Base-by-base conservation (phyloP, 2,113 vertebrate species). In the Ceyx margarethae region DNA sequence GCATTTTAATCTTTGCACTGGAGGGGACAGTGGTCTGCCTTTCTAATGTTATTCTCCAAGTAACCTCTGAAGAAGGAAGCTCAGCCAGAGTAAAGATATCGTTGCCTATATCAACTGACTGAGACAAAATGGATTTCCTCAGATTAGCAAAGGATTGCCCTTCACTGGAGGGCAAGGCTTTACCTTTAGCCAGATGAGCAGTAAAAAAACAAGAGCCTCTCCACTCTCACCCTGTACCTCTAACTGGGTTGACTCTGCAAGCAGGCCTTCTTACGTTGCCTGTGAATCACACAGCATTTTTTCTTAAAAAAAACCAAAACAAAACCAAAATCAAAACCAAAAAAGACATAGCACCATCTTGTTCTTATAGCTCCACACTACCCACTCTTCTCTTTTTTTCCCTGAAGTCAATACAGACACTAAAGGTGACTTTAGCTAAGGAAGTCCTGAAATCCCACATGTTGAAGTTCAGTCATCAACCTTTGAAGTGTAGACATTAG, bases 101-200 rank as follows among this genome's bases (percentile, higher is more conserved):
- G 8, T 57, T 87, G 69, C 35, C 75, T 75, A 0, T 91, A 91
- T 87, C 93, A 75, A 83, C 61, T 43, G 76, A 78, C 50, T 0
- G 4, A 90, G 37, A 50, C 83, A 94, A 95, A 90, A 84, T n/a
- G 77, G 85, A 91, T 95, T 93, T 94, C 56, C 64, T 17, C 48
- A 58, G 85, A 88, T 97, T 94, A 93, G 60, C 26, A 73, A 73
- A 80, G 74, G 87, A 90, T 93, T 95, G 71, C 28, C 66, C 90
- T 66, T 64, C 21, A 50, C 43, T 11, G 48, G 42, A 43, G 62
- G 66, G 31, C 74, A 81, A 71, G 46, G 33, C 40, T 77, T 88
- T 68, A 88, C 73, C 89, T 93, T 87, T 31, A 54, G 29, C 61
- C 73, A 91, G n/a, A 58, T 16, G 15, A 84, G 53, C 51, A 64